Evolutionary conservation across 2,888 invertebrate species (phyloP).

Genomic region (Deroplatys truncata): DNA sequence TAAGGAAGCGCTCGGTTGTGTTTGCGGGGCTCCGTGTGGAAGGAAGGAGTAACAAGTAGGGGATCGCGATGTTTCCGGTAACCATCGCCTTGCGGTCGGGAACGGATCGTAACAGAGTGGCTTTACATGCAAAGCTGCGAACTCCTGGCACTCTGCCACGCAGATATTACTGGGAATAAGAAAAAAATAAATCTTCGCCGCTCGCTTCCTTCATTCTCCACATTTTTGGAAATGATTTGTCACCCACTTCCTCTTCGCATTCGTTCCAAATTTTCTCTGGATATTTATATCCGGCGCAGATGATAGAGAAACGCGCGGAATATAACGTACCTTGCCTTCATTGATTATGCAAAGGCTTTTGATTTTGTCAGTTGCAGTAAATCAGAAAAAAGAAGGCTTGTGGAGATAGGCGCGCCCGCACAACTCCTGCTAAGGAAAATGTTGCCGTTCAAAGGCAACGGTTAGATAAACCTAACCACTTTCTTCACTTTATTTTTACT

Average conservation of each 20-base stretch:
- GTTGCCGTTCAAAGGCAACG: no score
- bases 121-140: background rate
- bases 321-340: background rate
- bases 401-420: no score
- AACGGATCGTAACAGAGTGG: background rate
- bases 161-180: background rate
- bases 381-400: no score
- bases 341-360: background rate
- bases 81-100: no score
- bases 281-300: background rate
- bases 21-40: no score
- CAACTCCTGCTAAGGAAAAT: no score
- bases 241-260: background rate
- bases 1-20: no score
- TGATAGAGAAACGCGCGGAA: background rate
- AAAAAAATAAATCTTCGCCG: background rate
- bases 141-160: background rate
- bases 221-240: background rate
- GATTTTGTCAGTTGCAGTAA: background rate
- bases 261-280: background rate
- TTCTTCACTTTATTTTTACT: no score
- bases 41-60: no score
- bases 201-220: background rate
- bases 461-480: no score
- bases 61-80: no score